Evolutionary conservation across 2,797 vertebrate genomes (phyloP).

Genomic region (Microctenopoma steveboyesi): DNA sequence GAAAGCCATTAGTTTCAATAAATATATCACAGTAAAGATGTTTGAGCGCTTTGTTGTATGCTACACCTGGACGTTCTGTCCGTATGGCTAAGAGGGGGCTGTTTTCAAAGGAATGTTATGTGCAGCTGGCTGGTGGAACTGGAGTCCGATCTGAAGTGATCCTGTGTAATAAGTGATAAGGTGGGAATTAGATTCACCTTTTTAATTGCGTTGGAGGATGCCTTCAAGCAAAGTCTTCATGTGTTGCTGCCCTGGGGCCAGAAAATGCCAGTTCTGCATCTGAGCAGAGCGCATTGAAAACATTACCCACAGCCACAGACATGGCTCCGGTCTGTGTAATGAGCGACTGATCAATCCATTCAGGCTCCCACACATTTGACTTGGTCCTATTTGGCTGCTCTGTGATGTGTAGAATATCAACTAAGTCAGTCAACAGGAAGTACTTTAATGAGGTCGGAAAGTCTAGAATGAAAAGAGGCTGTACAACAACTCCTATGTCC

Average conservation of each 20-base stretch:
- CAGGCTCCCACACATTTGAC: constrained; percentile 27
- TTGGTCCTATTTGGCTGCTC: constrained; percentile 25
- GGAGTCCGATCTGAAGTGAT: constrained; percentile 43
- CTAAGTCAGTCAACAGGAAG: constrained; percentile 51
- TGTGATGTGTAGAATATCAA: constrained; percentile 49
- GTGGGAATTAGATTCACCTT: constrained; percentile 46
- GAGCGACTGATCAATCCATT: constrained; percentile 56
- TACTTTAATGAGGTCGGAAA: constrained; percentile 57
- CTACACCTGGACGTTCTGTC: background rate
- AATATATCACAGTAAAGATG: constrained; percentile 31
- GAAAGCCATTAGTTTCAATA: constrained; percentile 12
- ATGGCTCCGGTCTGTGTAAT: constrained; percentile 35
- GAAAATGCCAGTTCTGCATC: constrained; percentile 15
- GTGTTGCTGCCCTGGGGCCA: constrained; percentile 29
- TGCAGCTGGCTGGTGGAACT: constrained; percentile 30
- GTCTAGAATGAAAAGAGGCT: constrained; percentile 18
- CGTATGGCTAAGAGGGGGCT: constrained; percentile 4
- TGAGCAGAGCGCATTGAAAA: constrained; percentile 21
- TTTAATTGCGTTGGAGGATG: constrained; percentile 47
- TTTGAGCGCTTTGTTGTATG: constrained; percentile 18
- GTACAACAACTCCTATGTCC: constrained; percentile 22
- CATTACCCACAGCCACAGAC: constrained; percentile 31
- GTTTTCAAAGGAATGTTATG: constrained; percentile 17
- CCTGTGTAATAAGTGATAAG: constrained; percentile 45
- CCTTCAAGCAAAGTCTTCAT: constrained; percentile 45